Conservation (phyloP, 2,888 invertebrate genomes). For the Standfussiana lucernea region DNA sequence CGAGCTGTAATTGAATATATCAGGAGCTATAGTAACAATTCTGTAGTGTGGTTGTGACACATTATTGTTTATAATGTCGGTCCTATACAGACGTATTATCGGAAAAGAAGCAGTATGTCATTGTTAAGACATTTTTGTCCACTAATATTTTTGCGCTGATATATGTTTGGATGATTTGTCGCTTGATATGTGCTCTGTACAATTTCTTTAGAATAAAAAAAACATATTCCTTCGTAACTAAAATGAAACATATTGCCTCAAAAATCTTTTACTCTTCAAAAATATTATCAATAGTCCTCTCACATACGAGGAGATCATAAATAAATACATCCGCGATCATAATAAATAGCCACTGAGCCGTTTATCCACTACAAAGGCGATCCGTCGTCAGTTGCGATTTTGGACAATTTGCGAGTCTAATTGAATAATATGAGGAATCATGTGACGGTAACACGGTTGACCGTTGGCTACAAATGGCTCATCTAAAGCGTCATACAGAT, state of each 20-base stretch:
- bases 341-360: constrained; percentile 47
- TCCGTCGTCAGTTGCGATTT: constrained; percentile 74
- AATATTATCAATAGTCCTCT: constrained; percentile 23
- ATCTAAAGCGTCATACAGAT: constrained; percentile 8
- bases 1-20: constrained; percentile 30
- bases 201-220: neutral
- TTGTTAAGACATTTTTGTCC: neutral
- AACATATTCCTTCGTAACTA: neutral
- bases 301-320: constrained; percentile 29
- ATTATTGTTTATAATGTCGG: neutral
- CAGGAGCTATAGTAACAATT: constrained; percentile 8
- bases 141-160: neutral
- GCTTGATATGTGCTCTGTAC: neutral
- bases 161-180: neutral
- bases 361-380: constrained; percentile 75
- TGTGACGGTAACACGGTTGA: constrained; percentile 54
- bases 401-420: constrained; percentile 76
- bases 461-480: constrained; percentile 22
- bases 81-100: neutral
- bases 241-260: constrained; percentile 9
- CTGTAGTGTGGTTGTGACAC: constrained; percentile 13
- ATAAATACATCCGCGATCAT: constrained; percentile 61
- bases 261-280: neutral
- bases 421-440: constrained; percentile 75
- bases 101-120: neutral